phyloP scores from a whole-genome alignment of 2,888 invertebrate species.

The Pristionchus maxplancki region DNA sequence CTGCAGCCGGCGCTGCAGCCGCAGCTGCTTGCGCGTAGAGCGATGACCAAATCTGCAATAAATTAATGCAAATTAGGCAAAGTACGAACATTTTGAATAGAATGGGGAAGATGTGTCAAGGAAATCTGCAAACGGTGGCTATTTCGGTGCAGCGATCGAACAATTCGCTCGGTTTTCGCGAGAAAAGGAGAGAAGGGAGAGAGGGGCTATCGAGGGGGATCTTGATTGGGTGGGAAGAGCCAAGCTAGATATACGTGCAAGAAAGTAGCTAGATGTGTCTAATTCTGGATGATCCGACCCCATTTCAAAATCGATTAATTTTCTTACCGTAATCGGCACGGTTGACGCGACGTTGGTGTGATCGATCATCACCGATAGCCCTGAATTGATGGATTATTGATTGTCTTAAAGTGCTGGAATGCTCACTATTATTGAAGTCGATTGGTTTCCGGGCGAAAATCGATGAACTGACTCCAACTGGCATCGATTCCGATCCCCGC shows the following conservation, averaged over 20 bases:
- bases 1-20: background rate
- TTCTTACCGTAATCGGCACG: background rate
- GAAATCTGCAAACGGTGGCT: background rate
- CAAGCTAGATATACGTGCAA: too few species aligned
- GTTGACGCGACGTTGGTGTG: background rate
- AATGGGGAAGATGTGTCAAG: too few species aligned
- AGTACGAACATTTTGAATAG: too few species aligned
- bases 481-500: conserved; percentile 39
- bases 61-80: too few species aligned
- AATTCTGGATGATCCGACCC: too few species aligned
- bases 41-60: conserved; percentile 35
- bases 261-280: too few species aligned
- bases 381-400: background rate
- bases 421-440: background rate
- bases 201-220: background rate
- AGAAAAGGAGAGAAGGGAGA: background rate
- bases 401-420: background rate
- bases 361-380: conserved; percentile 30
- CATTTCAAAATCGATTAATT: too few species aligned
- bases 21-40: conserved; percentile 30
- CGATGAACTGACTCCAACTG: background rate
- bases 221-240: background rate
- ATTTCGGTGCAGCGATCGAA: background rate
- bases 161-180: too few species aligned
- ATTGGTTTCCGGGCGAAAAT: background rate